Evolutionary conservation across 2,888 invertebrate genomes (phyloP), one percentile per base, ranked within the genome.

Genomic region (Eulithis prunata): DNA sequence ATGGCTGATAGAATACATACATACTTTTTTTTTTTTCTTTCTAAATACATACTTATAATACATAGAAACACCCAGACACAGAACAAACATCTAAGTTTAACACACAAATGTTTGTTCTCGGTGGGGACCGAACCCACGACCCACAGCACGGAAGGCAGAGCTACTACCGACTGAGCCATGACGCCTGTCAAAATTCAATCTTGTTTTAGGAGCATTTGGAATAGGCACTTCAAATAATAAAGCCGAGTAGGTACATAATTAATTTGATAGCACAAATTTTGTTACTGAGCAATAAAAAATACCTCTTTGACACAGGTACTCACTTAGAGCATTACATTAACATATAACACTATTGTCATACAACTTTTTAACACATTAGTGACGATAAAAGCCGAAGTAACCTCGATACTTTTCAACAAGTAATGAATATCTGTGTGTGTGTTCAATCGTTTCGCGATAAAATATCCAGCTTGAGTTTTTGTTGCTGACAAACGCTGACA

Each of bases 401-500:
- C 58, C n/a, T 10, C 55, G 14, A 59, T 51, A 41, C 11, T 28
- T 52, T 43, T 46, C 32, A 58, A 61, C 61, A 64, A 57, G 57
- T 63, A 53, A 52, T 21, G 8, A 49, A 49, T 21, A 14, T 21
- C 32, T 51, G 36, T 51, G 32, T 51, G 32, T 51, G 38, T 54
- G 53, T 11, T 59, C 57, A 59, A 52, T 62, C 55, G 14, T 57
- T 67, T 52, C 49, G 14, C 45, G 47, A 60, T 67, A 60, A 60
- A 60, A 45, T 41, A 58, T 59, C 46, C 45, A 32, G 21, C 54
- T 59, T 13, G 28, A 43, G 28, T 49, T 57, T 36, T 52, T 51
- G 52, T 45, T 52, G 38, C 46, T 57, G 47, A 53, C 49, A 56
- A 60, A 53, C 38, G 68, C 68, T 68, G 68, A 58, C 68, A 68